Conservation (phyloP, 2,797 vertebrate species). For the Myotis planiceps region DNA sequence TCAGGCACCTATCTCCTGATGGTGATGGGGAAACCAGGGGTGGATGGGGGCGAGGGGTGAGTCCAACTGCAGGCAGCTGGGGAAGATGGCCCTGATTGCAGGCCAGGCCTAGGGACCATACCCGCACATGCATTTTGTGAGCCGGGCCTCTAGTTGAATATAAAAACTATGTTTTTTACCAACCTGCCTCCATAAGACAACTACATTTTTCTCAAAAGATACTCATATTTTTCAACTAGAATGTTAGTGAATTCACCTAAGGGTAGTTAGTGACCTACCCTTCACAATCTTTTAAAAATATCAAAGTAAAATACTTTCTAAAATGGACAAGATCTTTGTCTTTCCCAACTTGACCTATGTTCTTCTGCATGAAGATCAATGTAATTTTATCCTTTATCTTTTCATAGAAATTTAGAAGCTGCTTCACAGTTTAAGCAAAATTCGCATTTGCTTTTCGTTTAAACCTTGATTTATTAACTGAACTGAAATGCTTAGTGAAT, state of each 20-base stretch:
- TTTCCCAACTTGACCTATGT: neutral
- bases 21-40: too few relatives aligned
- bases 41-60: too few relatives aligned
- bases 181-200: neutral
- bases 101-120: too few relatives aligned
- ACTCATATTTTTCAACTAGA: constrained; percentile 4
- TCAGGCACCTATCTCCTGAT: too few relatives aligned
- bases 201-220: neutral
- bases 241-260: neutral
- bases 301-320: neutral
- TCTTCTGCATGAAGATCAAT: neutral
- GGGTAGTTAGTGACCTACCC: neutral
- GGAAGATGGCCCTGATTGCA: too few relatives aligned
- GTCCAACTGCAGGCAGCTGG: too few relatives aligned
- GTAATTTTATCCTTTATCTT: neutral
- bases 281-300: constrained; percentile 27
- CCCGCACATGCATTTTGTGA: too few relatives aligned
- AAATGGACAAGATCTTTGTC: neutral
- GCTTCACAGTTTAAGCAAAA: neutral
- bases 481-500: neutral
- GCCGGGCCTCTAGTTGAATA: neutral
- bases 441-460: neutral
- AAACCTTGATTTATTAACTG: neutral
- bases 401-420: neutral
- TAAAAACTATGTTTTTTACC: neutral